A percentile compares a stretch with the other conserved stretches of the same genome.
Evolutionary conservation across 2,113 vertebrate genomes (phyloP).

Genomic region (Epinephelus moara): DNA sequence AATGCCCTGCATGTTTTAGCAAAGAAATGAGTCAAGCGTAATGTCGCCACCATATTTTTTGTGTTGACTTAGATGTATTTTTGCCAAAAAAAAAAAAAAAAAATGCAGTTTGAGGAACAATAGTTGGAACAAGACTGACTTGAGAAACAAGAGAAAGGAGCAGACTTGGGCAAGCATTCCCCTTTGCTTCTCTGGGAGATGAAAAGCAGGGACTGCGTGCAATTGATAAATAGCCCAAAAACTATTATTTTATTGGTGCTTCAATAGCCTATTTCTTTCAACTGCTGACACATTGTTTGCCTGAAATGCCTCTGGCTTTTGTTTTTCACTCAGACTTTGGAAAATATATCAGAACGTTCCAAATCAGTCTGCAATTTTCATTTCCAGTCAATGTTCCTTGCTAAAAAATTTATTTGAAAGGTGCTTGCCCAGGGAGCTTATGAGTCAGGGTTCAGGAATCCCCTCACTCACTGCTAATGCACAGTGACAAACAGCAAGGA

Average conservation of each 20-base stretch:
- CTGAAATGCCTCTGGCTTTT: conserved; percentile 65
- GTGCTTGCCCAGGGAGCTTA: conserved; percentile 51
- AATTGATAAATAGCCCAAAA: conserved; percentile 66
- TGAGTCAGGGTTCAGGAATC: conserved; percentile 77
- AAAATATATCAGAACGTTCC: conserved; percentile 39
- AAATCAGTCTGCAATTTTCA: conserved; percentile 62
- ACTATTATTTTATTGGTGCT: conserved; percentile 64
- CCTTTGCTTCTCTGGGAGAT: conserved; percentile 23
- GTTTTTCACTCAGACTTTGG: conserved; percentile 53
- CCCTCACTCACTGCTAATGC: conserved; percentile 65
- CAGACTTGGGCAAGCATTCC: conserved; percentile 29
- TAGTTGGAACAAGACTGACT: conserved; percentile 10
- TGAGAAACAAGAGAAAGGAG: conserved; percentile 31
- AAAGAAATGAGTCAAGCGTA: conserved; percentile 2
- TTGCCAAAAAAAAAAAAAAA: conserved; percentile 6
- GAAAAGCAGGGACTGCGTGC: conserved; percentile 49
- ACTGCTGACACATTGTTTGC: conserved; percentile 61
- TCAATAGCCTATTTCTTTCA: conserved; percentile 66
- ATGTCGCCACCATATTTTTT: background rate
- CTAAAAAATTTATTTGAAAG: conserved; percentile 68
- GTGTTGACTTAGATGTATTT: conserved; percentile 1
- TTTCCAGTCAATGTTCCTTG: conserved; percentile 63
- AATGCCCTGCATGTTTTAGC: conserved; percentile 4
- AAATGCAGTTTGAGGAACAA: background rate
- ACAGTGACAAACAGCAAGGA: conserved; percentile 70